phyloP scores from a whole-genome alignment of 2,888 invertebrate species.

The Tachina fera region DNA sequence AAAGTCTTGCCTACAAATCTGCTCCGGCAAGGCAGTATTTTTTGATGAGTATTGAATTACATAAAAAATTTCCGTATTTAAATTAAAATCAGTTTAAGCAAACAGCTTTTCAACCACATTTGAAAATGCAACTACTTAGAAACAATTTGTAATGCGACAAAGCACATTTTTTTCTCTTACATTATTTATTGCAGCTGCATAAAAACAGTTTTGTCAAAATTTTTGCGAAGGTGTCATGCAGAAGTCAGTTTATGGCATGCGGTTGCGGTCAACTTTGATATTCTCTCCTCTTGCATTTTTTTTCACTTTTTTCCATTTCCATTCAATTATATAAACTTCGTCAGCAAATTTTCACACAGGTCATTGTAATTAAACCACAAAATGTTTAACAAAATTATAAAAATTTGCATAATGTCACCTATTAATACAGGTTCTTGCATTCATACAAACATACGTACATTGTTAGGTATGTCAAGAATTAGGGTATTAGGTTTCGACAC shows the following conservation, averaged over 20 bases:
- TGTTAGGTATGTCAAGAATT: no score
- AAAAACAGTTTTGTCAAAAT: conserved; percentile 57
- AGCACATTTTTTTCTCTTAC: not conserved
- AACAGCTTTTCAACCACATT: conserved; percentile 50
- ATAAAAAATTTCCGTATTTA: no score
- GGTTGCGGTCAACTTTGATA: conserved; percentile 69
- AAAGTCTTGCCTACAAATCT: no score
- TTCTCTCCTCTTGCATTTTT: conserved; percentile 21
- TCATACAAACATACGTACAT: not conserved
- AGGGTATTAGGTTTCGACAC: no score
- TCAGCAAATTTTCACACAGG: conserved; percentile 69
- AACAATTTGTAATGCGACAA: conserved; percentile 34
- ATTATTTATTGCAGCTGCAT: conserved; percentile 22
- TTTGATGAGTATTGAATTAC: no score
- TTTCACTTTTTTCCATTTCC: conserved; percentile 19
- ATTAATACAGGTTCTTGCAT: conserved; percentile 4
- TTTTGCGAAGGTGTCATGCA: conserved; percentile 73
- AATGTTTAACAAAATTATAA: conserved; percentile 59
- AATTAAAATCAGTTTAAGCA: not conserved
- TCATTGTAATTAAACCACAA: conserved; percentile 70
- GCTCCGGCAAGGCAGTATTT: no score
- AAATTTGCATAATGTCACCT: conserved; percentile 27
- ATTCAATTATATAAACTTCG: conserved; percentile 47
- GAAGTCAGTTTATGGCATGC: conserved; percentile 72
- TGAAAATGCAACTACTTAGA: conserved; percentile 39